Evolutionary conservation across 2,113 vertebrate species (phyloP), one percentile per base, ranked within the genome.

Genomic region (Rhinoderma darwinii): DNA sequence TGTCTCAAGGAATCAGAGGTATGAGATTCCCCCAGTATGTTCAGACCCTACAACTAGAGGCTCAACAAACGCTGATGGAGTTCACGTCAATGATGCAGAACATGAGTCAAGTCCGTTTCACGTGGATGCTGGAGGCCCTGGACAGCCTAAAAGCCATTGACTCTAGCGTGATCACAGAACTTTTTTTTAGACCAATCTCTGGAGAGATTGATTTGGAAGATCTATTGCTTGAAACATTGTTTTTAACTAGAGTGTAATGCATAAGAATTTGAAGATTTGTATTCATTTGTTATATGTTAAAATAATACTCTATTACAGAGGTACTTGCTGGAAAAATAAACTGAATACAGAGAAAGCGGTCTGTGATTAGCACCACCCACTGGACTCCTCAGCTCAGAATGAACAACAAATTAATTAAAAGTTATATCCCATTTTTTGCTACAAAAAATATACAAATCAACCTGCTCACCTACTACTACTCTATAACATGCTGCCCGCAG

Each of bases 21-120:
- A 84, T 92, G 77, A 90, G 83, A 82, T 90, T 51, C 59, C 88
- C 88, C 22, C 87, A 84, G 2, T 90, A 90, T 1, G 73, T 92
- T 74, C 88, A 92, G 84, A 89, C 25, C 27, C 87, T 91, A 84
- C 90, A 92, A 75, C 85, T 89, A 76, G 90, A 92, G 89, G 92
- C 90, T 80, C 79, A 84, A 59, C 86, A 83, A 51, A 86, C 84
- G 17, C 84, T 93, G 84, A 90, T 88, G 82, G 89, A 90, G 10
- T 89, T 91, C 80, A 70, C 88, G 22, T 89, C 88, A 78, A 85
- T 2, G 47, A 32, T 44, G 83, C 88, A 89, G 47, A 88, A 70
- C 0, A 87, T 87, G 50, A 89, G 74, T 35, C 87, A 73, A 0
- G 0, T 37, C 68, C 92, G 90, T 32, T 90, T 92, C 81, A 20